Base-by-base conservation (phyloP, 2,888 invertebrate species). In the Hybos culiciformis region DNA sequence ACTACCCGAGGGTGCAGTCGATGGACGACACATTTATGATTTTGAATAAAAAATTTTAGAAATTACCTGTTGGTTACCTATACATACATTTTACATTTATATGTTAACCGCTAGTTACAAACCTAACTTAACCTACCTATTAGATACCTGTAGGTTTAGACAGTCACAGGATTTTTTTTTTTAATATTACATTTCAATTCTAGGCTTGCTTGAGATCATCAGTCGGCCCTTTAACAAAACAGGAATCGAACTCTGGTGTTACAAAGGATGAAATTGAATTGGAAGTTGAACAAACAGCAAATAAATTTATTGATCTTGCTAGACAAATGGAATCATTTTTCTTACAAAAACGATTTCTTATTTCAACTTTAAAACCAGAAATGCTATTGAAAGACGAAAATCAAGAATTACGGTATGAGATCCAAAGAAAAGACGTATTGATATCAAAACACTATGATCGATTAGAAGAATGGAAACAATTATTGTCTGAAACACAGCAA, bases 301-400 rank as follows among this genome's bases (percentile, higher is more conserved):
- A 80, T 50, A 74, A 81, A 55, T 93, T 93, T 62, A 80, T 93
- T 37, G 93, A 94, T 66, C 73, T 90, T 41, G 93, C 92, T 0
- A 73, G 91, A 19, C 88, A 92, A 68, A 85, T 93, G 81, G 93
- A 94, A 61, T 86, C 88, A 0, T 92, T 91, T 66, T 94, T 94
- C 61, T 63, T 94, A 14, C 92, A 92, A 65, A 93, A 93, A 62
- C 73, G 92, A 59, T 85, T 93, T 57, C 72, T 93, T 1, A 70
- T 93, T 2, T 91, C 92, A 0, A 84, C 86, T 0, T 73, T 92
- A 51, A 90, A 91, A 57, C 93, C 93, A 0, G 93, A 94, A 61
- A 75, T 92, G 57, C 75, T 92, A 19, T 77, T 93, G 4, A 87
- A 87, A 63, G 93, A 94, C 71, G 93, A 93, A 58, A 87, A 88